Percentiles rank a stretch among this genome's conserved stretches.
Evolutionary conservation across 2,888 invertebrate species (phyloP).

Genomic region (Zelleria hepariella): DNA sequence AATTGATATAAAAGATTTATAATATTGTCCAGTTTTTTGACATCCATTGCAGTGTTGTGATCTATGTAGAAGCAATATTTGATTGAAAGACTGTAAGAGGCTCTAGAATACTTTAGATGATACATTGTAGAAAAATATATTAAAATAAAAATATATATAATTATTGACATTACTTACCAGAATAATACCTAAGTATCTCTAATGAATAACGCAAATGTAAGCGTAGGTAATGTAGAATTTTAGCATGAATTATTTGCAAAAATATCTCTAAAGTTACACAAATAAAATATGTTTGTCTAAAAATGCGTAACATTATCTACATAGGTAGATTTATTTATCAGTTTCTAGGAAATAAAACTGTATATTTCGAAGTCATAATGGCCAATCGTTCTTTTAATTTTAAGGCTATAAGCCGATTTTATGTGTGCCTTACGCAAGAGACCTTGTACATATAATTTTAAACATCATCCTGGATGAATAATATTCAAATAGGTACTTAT

Average conservation of each 20-base stretch:
- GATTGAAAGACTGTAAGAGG: slow-evolving; percentile 57
- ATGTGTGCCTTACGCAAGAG: slow-evolving; percentile 52
- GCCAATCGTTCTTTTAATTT: slow-evolving; percentile 17
- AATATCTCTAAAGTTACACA: neutral
- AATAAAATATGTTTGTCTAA: neutral
- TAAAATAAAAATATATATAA: neutral
- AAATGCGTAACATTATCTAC: neutral
- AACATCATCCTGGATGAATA: neutral
- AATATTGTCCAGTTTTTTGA: slow-evolving; percentile 6
- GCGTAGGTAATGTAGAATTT: neutral
- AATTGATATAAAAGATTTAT: neutral
- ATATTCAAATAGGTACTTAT: neutral
- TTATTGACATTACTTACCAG: neutral
- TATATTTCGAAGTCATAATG: slow-evolving; percentile 36
- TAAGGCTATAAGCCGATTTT: slow-evolving; percentile 53
- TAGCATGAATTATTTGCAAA: neutral
- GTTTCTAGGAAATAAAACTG: slow-evolving; percentile 54
- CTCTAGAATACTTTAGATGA: slow-evolving; percentile 33
- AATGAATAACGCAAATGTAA: neutral
- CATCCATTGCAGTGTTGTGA: slow-evolving; percentile 39
- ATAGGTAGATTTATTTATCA: neutral
- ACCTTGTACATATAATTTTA: slow-evolving; percentile 4
- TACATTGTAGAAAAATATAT: neutral
- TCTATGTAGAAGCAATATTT: slow-evolving; percentile 38
- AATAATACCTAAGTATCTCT: too few species aligned